Base-by-base conservation (phyloP, 2,888 invertebrate species). In the Drepana falcataria region DNA sequence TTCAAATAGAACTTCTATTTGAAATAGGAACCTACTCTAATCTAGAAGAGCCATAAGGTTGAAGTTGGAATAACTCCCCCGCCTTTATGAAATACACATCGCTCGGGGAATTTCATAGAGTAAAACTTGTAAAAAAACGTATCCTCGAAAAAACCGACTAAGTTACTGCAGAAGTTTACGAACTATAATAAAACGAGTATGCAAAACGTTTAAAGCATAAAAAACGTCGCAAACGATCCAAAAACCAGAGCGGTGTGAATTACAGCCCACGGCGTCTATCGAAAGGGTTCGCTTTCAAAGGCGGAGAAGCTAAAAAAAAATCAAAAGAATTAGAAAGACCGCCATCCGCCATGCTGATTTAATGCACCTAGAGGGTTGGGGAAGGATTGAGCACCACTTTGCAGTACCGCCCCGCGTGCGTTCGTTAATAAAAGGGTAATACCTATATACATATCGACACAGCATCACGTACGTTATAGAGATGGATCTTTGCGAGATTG, bases 331-430 rank as follows among this genome's bases (percentile, higher is more conserved):
- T 73, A 75, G 66, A 81, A 78, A 77, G 66, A 70, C 68, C 59
- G 73, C 79, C 78, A 81, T 85, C 84, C 85, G 87, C 88, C 83
- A 87, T 88, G 81, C 79, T 85, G 86, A 83, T 84, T 87, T 83
- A 82, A 76, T 77, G 77, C 79, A 72, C 65, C 71, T 69, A 77
- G 80, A 82, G 85, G 87, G 88, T 83, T 81, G 83, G 88, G 85
- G 81, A 72, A 75, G 79, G 77, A 78, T 84, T 77, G 87, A 91
- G 90, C 87, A 83, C 69, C 81, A 83, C 90, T 90, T 85, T 75
- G 71, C 59, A 73, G 86, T 73, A 83, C 89, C 88, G 87, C 89
- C 88, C 89, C 82, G 77, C 62, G 61, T 73, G 80, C 74, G 72
- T 77, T 80, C 72, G 73, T 73, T 68, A 73, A 69, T 78, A 77